These are phyloP conservation scores for Heliangelus exortis DNA, from an alignment of 2,797 vertebrate species.

Conservation along the genomic window DNA sequence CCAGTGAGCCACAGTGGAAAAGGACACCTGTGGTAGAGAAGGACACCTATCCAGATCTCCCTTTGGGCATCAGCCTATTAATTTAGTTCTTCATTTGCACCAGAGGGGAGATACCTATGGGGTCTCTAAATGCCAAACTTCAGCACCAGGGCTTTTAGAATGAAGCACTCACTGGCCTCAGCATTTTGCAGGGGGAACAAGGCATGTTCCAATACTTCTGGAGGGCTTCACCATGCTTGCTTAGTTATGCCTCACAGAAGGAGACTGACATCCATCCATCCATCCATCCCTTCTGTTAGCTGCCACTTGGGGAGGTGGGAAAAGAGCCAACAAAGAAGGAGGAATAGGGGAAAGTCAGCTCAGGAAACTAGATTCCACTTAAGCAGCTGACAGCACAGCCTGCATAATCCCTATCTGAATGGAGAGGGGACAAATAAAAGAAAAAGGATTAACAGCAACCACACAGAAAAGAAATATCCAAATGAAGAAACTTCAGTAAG, in stretches of 20 bases:
- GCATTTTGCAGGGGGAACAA: fast-evolving
- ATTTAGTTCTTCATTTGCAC: background rate
- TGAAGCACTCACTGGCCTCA: fast-evolving
- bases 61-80: background rate
- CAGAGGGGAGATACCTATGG: fast-evolving
- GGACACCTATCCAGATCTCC: background rate
- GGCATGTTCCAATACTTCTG: background rate
- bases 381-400: background rate
- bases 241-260: background rate
- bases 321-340: background rate
- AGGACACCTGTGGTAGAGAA: background rate
- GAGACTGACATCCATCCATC: background rate
- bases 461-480: background rate
- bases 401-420: background rate
- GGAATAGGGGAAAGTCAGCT: background rate
- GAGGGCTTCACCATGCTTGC: background rate
- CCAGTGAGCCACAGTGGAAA: background rate
- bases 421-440: constrained; percentile 8
- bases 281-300: background rate
- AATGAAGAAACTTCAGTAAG: background rate
- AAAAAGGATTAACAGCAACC: constrained; percentile 20
- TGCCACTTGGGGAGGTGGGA: background rate
- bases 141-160: background rate
- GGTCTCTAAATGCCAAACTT: background rate
- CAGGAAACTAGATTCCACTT: constrained; percentile 1